phyloP scores from a whole-genome alignment of 2,113 vertebrate species.

The Machaerirhynchus nigripectus region DNA sequence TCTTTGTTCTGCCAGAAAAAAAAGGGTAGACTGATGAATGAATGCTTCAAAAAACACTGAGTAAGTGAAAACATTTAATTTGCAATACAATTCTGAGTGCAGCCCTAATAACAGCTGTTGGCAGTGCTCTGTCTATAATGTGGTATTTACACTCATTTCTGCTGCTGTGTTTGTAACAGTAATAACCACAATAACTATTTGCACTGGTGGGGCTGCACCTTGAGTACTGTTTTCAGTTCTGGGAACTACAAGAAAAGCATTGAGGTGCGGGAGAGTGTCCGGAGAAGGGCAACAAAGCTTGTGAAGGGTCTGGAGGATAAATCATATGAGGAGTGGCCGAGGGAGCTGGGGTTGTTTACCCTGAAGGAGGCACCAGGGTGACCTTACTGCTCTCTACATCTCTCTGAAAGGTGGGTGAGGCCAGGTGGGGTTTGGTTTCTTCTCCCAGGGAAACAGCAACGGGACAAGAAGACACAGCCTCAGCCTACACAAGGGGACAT shows the following conservation, averaged over 20 bases:
- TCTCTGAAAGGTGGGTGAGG: neutral
- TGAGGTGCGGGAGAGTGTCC: neutral
- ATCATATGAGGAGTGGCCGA: neutral
- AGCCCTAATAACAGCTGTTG: neutral
- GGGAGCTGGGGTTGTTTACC: neutral
- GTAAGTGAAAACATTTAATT: neutral
- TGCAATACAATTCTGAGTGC: neutral
- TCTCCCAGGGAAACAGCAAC: neutral
- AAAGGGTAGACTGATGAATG: neutral
- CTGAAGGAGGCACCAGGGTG: neutral
- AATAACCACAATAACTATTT: neutral
- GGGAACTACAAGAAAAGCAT: rapidly evolving
- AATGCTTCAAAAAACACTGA: neutral
- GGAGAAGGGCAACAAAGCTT: neutral
- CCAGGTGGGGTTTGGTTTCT: no score
- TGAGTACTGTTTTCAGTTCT: neutral
- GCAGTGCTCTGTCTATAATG: neutral
- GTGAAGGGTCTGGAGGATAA: neutral
- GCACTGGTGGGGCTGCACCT: neutral
- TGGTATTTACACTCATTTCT: neutral
- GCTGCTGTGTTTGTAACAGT: neutral
- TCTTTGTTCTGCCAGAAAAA: neutral
- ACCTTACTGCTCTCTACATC: no score
- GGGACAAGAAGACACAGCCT: neutral
- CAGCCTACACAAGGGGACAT: neutral